Conservation (phyloP, 2,113 vertebrate genomes). For the Arenaria interpres region DNA sequence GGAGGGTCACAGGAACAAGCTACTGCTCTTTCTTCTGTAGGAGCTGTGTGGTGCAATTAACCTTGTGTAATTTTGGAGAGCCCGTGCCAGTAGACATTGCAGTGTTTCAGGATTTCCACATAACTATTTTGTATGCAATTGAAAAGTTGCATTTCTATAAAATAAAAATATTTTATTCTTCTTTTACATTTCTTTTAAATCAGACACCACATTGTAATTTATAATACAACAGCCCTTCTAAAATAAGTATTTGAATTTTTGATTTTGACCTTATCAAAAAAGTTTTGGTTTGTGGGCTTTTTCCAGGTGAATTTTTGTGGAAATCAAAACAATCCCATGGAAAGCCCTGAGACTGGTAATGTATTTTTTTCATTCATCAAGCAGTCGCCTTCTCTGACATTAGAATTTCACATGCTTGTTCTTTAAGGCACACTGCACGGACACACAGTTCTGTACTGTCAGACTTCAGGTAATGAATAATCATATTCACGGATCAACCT, state of each 20-base stretch:
- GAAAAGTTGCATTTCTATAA: neutral
- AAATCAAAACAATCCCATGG: neutral
- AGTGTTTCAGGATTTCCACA: neutral
- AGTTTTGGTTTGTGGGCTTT: neutral
- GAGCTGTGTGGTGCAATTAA: neutral
- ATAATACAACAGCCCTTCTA: neutral
- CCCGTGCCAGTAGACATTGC: neutral
- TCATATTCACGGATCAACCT: slow-evolving; percentile 40
- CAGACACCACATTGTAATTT: neutral
- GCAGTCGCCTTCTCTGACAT: neutral
- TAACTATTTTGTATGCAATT: neutral
- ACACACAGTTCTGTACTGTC: neutral
- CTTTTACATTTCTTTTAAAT: neutral
- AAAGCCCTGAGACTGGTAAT: neutral
- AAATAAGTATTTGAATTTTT: neutral
- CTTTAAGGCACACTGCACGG: neutral
- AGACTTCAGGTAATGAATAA: slow-evolving; percentile 53
- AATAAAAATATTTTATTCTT: neutral
- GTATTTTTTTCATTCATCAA: neutral
- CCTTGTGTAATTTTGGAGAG: neutral
- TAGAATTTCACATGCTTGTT: neutral
- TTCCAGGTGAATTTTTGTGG: neutral
- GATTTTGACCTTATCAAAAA: neutral
- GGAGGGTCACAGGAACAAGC: neutral
- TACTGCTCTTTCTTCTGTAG: neutral